Evolutionary conservation across 2,113 vertebrate genomes (phyloP).

Genomic region (Paracanthobrama guichenoti): DNA sequence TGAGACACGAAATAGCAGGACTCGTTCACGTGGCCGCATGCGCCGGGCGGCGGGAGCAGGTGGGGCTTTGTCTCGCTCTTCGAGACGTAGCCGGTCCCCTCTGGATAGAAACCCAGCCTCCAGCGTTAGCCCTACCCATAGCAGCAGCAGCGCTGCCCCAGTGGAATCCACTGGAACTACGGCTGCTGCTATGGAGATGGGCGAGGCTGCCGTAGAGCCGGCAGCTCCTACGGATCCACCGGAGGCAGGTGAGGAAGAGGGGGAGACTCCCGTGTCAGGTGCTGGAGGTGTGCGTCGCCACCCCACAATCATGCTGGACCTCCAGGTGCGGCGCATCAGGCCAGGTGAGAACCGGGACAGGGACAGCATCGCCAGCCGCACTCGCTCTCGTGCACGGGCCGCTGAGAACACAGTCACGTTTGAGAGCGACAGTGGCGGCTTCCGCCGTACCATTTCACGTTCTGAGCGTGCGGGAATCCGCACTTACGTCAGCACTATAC

Average conservation of each 20-base stretch:
- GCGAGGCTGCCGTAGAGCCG: constrained; percentile 64
- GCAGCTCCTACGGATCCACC: constrained; percentile 68
- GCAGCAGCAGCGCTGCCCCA: constrained; percentile 43
- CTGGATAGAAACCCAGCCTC: constrained; percentile 72
- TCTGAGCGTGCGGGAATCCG: constrained; percentile 87
- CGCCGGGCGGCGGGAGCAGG: constrained; percentile 79
- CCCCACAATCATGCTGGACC: constrained; percentile 90
- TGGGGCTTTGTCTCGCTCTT: constrained; percentile 76
- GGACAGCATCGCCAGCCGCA: constrained; percentile 91
- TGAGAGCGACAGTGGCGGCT: constrained; percentile 90
- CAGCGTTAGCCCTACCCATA: constrained; percentile 53
- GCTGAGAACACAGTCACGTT: constrained; percentile 88
- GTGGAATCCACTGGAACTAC: constrained; percentile 57
- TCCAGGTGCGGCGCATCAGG: constrained; percentile 90
- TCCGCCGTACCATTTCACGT: constrained; percentile 86
- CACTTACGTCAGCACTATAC: constrained; percentile 91
- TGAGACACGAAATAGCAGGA: constrained; percentile 80
- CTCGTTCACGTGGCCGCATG: constrained; percentile 79
- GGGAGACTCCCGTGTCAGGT: constrained; percentile 69
- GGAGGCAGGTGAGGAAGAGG: constrained; percentile 77
- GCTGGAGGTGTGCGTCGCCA: constrained; percentile 79
- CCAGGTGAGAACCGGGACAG: constrained; percentile 88
- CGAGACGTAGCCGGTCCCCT: constrained; percentile 85
- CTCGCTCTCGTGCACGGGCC: constrained; percentile 85
- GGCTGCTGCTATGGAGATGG: constrained; percentile 67